Evolutionary conservation across 2,888 invertebrate species (phyloP), one percentile per base, ranked within the genome.

Genomic region (Megastigmus dorsalis): DNA sequence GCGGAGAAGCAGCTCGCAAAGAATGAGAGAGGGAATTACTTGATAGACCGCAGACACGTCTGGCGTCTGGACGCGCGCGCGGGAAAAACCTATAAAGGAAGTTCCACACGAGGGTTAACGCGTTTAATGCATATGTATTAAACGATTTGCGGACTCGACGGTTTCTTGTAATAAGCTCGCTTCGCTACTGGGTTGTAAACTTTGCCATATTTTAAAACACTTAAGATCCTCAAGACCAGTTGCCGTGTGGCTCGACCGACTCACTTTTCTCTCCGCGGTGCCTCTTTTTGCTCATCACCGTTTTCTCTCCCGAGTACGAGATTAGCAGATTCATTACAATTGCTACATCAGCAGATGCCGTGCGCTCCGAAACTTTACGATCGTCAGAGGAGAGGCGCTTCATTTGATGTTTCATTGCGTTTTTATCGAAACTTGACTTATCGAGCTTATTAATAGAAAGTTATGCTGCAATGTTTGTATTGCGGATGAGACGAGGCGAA

Each of bases 41-140:
- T 66, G 66, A 72, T 72, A 66, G 59, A 72, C 59, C 72, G n/a
- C 66, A 66, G 65, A 65, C 57, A 59, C 43, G 72, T 72, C 72
- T 72, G 71, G 48, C 57, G 50, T 52, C 60, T 30, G 28, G 36
- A 13, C 18, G 0, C 62, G 69, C 30, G 63, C 62, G 69, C 30
- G 63, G 62, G 36, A 62, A 63, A 70, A 68, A 41, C 59, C 68
- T 68, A 59, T 59, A 50, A 68, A 59, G 68, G 59, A 68, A 68
- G 68, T 50, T 50, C 38, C 50, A 38, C 36, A 15, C 55, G 54
- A 38, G 60, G 52, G 60, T 41, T 38, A 52, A 30, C 54, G 26
- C 45, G 38, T 63, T 62, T 71, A 57, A 57, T 72, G 50, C 41
- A 59, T 65, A 72, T 59, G 65, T 59, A 72, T 72, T 72, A 65